A percentile compares a stretch with the other conserved stretches of the same genome.
These are phyloP conservation scores for Odontocolon sp. DNA, from an alignment of 2,888 invertebrate genomes.

Conservation along the genomic window DNA sequence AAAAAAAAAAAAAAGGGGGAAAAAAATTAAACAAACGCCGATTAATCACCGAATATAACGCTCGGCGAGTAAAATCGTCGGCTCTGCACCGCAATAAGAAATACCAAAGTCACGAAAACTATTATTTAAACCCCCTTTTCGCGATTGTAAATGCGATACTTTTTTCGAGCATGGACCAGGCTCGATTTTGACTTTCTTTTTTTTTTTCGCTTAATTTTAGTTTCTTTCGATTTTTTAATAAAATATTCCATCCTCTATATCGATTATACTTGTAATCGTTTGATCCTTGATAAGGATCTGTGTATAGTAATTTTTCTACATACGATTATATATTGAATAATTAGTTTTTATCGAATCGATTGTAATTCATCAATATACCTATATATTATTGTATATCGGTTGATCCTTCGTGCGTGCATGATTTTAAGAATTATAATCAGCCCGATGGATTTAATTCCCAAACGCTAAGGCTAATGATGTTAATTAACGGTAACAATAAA, in stretches of 20 bases:
- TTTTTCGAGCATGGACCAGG: conserved; percentile 8
- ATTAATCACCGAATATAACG: conserved; percentile 25
- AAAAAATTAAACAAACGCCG: too few species aligned
- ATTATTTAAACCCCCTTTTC: conserved; percentile 59
- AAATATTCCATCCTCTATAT: conserved; percentile 33
- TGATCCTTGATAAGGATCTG: conserved; percentile 41
- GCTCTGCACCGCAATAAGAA: conserved; percentile 74
- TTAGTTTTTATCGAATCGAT: conserved; percentile 56
- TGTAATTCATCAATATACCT: conserved; percentile 64
- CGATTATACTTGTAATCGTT: conserved; percentile 58
- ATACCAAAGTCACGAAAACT: conserved; percentile 75
- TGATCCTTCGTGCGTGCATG: conserved; percentile 56
- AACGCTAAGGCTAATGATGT: conserved; percentile 68
- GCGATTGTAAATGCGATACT: conserved; percentile 66
- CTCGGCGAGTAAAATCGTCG: conserved; percentile 64
- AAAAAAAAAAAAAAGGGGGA: too few species aligned
- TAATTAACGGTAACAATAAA: conserved; percentile 69
- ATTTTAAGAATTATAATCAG: conserved; percentile 51
- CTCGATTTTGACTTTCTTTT: conserved; percentile 5
- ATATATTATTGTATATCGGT: conserved; percentile 60
- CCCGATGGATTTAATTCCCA: conserved; percentile 20
- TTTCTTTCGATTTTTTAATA: not conserved
- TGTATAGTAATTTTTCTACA: conserved; percentile 67
- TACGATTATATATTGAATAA: conserved; percentile 50
- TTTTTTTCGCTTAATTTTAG: not conserved